Evolutionary conservation across 2,113 vertebrate species (phyloP), one percentile per base, ranked within the genome.

Genomic region (Cricetomys ansorgei): DNA sequence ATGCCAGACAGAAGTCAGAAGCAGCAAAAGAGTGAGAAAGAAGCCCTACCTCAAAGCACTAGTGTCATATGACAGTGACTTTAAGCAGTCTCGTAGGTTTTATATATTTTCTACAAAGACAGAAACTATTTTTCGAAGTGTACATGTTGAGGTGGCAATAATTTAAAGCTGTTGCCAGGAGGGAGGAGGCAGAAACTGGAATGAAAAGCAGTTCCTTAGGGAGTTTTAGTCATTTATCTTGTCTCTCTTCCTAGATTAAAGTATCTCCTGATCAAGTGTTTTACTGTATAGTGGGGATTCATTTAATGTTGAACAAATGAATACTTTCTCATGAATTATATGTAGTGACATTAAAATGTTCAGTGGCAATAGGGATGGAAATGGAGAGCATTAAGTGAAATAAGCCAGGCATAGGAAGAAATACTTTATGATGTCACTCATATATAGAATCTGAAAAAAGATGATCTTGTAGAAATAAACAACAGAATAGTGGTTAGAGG

Each of bases 211-310:
- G 53, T 94, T 89, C 16, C 21, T 86, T 11, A 40, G 15, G 53
- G 57, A 81, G 3, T 12, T 48, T 84, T 43, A 84, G 9, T 80
- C 70, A 79, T 80, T 45, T 64, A 84, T 31, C 23, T 94, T 94
- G 16, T 94, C 8, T 87, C n/a, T 67, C 16, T 94, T 83, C 37
- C 23, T 7, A 93, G 59, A 87, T 55, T 88, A 70, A 93, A 81
- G 31, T 88, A 31, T 57, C 15, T 31, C 57, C 17, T 76, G 31
- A 37, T 67, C 31, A 34, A 79, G 48, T 86, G 45, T 85, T 85
- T 79, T 65, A 34, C 40, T 21, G 0, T 65, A 67, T 2, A 65
- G 2, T 50, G 17, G 40, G 57, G n/a, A 64, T 19, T 84, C 43
- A 67, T 48, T 81, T 67, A 67, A 48, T 37, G 19, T 2, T 86